Base-by-base conservation (phyloP, 2,888 invertebrate genomes). In the Tenthredo mesomela region DNA sequence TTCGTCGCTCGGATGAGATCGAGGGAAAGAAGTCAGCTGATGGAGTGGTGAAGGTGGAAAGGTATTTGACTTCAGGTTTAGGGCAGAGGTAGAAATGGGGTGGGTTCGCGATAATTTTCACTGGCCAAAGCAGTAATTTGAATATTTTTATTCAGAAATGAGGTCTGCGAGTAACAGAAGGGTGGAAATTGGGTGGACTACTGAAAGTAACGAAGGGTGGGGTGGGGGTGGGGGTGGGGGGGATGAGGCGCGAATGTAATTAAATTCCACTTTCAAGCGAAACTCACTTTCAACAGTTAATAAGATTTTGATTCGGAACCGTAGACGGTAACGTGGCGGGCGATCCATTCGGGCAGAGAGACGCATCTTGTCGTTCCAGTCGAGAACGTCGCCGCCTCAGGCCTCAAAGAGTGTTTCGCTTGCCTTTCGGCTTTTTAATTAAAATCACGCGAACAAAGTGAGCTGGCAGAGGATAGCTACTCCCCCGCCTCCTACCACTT, bases 211-310 rank as follows among this genome's bases (percentile, higher is more conserved):
- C 87, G 87, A 88, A 88, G 87, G 86, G 87, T 84, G 86, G 88
- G 29, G 29, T 33, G 29, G 29, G 29, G 29, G 29, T n/a, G n/a
- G n/a, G n/a, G 29, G 29, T 2, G 29, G 29, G 29, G 33, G 86
- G 87, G 82, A 86, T 87, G 87, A 87, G 89, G 88, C 88, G 88
- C 87, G 86, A 89, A 87, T 88, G 89, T 89, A 91, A 91, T 92
- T 90, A 90, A 90, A 90, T 90, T 91, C 89, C 89, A 89, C 88
- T 91, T 90, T 88, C 88, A 90, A 90, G 88, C 89, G 88, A 90
- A 90, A 90, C 89, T 90, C 88, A 89, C 89, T 90, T 90, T 90
- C 88, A 89, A 89, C 87, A 88, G 89, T 90, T 91, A 90, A 90
- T 91, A 90, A 90, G 90, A 91, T 91, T 90, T 92, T 89, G 88